Evolutionary conservation across 2,113 vertebrate species (phyloP).

Genomic region (rat (Rattus norvegicus)): GRCr8 NC_086027.1:116758501-116759000

Average conservation of each 20-base stretch:
- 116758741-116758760: not conserved
- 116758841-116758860: not conserved
- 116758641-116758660: not conserved
- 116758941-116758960: too few relatives aligned
- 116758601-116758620: constrained; percentile 24
- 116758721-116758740: not conserved
- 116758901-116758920: too few relatives aligned
- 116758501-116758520: too few relatives aligned
- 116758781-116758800: not conserved
- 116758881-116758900: too few relatives aligned
- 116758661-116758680: not conserved
- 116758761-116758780: not conserved
- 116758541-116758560: not conserved
- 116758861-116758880: not conserved
- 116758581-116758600: not conserved
- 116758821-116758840: not conserved
- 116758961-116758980: too few relatives aligned
- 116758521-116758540: not conserved
- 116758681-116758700: not conserved
- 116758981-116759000: too few relatives aligned
- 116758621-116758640: not conserved
- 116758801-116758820: not conserved
- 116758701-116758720: not conserved
- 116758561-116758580: not conserved
- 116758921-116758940: too few relatives aligned